These are phyloP conservation scores for Andinoacara biseriatus DNA, from an alignment of 2,113 vertebrate genomes.

Conservation along the genomic window DNA sequence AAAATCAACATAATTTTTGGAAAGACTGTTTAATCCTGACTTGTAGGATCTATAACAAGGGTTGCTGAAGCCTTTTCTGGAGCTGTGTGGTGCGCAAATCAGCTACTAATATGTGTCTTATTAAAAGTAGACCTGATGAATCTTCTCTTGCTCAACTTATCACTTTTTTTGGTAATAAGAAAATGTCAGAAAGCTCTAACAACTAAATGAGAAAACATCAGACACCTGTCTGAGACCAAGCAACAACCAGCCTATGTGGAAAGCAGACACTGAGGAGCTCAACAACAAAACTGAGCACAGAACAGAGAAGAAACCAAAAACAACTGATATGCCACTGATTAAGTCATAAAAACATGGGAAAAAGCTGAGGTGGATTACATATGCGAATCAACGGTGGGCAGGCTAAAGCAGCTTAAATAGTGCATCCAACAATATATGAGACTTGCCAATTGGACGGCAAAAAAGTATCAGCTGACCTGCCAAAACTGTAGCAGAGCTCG, in stretches of 20 bases:
- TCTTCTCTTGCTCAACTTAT: not conserved
- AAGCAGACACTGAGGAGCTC: not conserved
- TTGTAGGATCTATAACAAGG: not conserved
- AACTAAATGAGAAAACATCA: not conserved
- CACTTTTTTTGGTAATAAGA: fast-evolving
- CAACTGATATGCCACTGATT: not conserved
- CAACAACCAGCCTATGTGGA: not conserved
- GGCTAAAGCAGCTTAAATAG: not conserved
- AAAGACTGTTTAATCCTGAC: not conserved
- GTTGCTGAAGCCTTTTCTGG: not conserved
- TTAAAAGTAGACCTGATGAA: not conserved
- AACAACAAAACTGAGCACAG: not conserved
- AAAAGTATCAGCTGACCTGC: not conserved
- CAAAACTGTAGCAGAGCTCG: not conserved
- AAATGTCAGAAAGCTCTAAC: not conserved
- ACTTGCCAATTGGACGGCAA: not conserved
- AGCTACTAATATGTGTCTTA: not conserved
- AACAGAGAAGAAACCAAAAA: too few relatives aligned
- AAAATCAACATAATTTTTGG: not conserved
- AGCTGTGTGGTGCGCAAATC: too few relatives aligned
- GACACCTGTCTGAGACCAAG: not conserved
- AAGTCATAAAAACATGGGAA: not conserved
- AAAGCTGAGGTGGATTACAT: not conserved
- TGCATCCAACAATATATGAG: not conserved
- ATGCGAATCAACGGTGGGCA: not conserved